Conservation (phyloP, 2,113 vertebrate genomes). For the Triplophysa siluroides region DNA sequence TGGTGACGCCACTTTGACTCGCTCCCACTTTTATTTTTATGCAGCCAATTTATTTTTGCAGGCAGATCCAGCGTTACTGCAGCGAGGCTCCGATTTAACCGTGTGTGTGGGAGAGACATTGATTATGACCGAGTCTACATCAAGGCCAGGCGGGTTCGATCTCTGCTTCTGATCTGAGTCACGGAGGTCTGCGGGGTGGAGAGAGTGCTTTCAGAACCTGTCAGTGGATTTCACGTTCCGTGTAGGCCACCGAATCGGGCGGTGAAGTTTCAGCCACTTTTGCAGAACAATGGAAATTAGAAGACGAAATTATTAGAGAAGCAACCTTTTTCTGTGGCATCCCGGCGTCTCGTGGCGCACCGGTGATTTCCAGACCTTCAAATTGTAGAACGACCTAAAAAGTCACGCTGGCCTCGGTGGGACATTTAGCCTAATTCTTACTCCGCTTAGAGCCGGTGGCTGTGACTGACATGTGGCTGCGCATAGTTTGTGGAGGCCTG, state of each 20-base stretch:
- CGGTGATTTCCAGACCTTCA: constrained; percentile 41
- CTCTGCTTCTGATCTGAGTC: constrained; percentile 41
- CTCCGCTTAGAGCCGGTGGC: not conserved
- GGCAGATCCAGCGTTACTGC: constrained; percentile 66
- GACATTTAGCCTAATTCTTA: not conserved
- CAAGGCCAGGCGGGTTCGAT: not conserved
- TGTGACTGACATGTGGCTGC: constrained; percentile 27
- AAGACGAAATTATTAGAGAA: not conserved
- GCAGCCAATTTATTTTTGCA: constrained; percentile 69
- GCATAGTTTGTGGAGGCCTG: constrained; percentile 55
- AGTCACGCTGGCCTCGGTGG: not conserved
- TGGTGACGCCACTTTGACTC: constrained; percentile 77
- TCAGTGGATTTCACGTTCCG: constrained; percentile 33
- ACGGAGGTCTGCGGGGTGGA: constrained; percentile 13
- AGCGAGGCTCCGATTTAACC: constrained; percentile 59
- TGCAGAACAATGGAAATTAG: constrained; percentile 44
- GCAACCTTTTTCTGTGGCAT: constrained; percentile 16
- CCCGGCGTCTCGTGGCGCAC: not conserved
- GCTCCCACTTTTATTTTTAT: constrained; percentile 73
- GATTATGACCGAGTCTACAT: constrained; percentile 9
- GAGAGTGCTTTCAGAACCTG: constrained; percentile 31
- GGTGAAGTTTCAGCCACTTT: constrained; percentile 43
- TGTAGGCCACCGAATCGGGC: constrained; percentile 24
- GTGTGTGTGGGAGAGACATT: not conserved
- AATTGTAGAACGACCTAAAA: not conserved